Percentiles rank a stretch among this genome's conserved stretches.
These are phyloP conservation scores for Corella eumyota DNA, from an alignment of 23 tunicate genomes.

Conservation along the genomic window DNA sequence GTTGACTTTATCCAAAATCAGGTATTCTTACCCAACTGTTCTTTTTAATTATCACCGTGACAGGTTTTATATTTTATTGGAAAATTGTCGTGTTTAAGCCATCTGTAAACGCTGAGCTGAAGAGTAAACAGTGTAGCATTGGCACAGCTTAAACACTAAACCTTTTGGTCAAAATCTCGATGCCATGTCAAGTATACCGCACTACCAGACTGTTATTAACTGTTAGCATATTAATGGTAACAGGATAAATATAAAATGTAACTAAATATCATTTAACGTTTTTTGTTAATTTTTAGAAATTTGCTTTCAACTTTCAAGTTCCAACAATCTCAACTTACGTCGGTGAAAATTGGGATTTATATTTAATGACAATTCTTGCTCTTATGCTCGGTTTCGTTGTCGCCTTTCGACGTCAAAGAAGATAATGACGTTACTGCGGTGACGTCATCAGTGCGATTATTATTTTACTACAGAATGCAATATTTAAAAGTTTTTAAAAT, in stretches of 20 bases:
- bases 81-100: not conserved
- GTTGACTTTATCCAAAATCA: conserved; percentile 46
- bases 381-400: conserved; percentile 66
- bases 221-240: no score
- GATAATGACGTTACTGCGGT: no score
- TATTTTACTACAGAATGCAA: not conserved
- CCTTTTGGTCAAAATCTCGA: no score
- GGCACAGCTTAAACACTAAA: no score
- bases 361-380: conserved; percentile 63
- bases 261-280: no score
- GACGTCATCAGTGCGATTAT: not conserved
- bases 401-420: conserved; percentile 82
- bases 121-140: no score
- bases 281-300: no score
- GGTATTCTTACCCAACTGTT: conserved; percentile 6
- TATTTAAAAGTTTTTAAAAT: not conserved
- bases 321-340: not conserved
- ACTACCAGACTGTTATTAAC: no score
- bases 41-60: not conserved
- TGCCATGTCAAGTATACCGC: no score
- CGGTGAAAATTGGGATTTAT: conserved; percentile 83
- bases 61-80: not conserved
- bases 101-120: no score
- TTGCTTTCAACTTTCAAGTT: no score
- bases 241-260: no score